phyloP scores from a whole-genome alignment of 35 echinoderm and acorn worm genomes.

The Ptychodera flava region DNA sequence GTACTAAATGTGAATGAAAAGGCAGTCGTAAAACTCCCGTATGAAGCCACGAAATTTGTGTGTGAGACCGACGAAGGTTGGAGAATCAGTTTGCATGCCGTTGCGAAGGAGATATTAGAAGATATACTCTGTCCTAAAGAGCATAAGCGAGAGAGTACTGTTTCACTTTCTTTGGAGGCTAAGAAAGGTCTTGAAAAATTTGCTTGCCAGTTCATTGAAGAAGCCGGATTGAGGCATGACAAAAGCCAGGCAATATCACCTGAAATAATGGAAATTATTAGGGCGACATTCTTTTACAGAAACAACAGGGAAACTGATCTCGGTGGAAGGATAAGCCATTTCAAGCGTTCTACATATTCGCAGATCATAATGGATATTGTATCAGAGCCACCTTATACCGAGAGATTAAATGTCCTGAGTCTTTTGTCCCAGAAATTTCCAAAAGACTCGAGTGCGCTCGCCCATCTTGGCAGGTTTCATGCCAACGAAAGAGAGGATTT shows the following conservation, averaged over 20 bases:
- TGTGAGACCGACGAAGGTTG: conserved; percentile 11
- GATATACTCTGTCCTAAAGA: conserved; percentile 7
- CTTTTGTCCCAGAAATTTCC: conserved; percentile 23
- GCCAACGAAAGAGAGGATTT: conserved; percentile 5
- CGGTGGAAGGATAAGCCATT: conserved; percentile 4
- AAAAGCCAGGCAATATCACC: background rate
- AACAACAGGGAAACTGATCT: conserved; percentile 16
- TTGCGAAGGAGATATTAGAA: conserved; percentile 43
- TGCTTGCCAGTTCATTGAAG: conserved; percentile 5
- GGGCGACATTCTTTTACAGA: conserved; percentile 6
- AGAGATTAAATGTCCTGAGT: conserved; percentile 8
- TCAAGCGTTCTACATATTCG: conserved; percentile 12
- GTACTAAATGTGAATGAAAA: conserved; percentile 15
- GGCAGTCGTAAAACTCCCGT: conserved; percentile 1
- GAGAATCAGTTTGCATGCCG: conserved; percentile 35
- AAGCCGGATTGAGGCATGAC: background rate
- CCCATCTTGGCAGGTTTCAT: conserved; percentile 19
- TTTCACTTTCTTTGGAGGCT: background rate
- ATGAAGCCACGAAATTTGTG: conserved; percentile 8
- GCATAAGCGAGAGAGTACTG: background rate
- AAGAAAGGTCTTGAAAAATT: background rate
- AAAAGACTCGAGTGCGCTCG: conserved; percentile 15
- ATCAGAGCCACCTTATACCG: conserved; percentile 5
- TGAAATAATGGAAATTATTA: conserved; percentile 7
- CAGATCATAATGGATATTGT: conserved; percentile 20